Percentiles rank a stretch among this genome's conserved stretches.
Evolutionary conservation across 2,888 invertebrate species (phyloP).

Genomic region (Orchesellides sinensis): DNA sequence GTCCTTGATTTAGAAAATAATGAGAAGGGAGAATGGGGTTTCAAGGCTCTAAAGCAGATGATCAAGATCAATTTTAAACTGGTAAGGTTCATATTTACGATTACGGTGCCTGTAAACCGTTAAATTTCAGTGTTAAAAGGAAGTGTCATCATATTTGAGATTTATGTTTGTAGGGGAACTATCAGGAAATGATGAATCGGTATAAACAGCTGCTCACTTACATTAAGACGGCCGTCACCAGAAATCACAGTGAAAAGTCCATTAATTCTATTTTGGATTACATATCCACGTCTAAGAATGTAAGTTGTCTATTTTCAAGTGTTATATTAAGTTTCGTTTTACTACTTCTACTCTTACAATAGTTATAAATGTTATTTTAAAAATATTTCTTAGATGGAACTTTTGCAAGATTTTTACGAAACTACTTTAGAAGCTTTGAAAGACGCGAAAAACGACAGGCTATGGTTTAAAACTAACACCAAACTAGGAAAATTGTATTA

Average conservation of each 20-base stretch:
- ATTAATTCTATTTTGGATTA: slow-evolving; percentile 99
- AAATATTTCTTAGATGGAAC: slow-evolving; percentile 85
- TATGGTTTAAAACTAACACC: slow-evolving; percentile 99
- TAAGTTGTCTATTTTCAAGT: slow-evolving; percentile 79
- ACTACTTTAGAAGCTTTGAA: slow-evolving; percentile 95
- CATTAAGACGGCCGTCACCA: slow-evolving; percentile 98
- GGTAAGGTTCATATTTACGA: slow-evolving; percentile 79
- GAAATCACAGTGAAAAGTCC: slow-evolving; percentile 99
- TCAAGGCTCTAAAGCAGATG: slow-evolving; percentile 99
- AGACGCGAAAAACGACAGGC: slow-evolving; percentile 98
- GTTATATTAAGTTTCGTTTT: neutral
- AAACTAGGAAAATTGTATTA: slow-evolving; percentile 99
- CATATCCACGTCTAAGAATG: slow-evolving; percentile 99
- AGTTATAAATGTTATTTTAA: too few species aligned
- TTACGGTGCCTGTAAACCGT: too few species aligned
- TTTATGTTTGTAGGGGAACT: slow-evolving; percentile 84
- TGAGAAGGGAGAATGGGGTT: slow-evolving; percentile 99
- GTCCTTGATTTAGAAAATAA: slow-evolving; percentile 97
- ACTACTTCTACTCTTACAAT: too few species aligned
- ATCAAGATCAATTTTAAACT: slow-evolving; percentile 99
- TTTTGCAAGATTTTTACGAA: slow-evolving; percentile 98
- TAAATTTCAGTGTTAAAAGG: neutral
- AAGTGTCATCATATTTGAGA: neutral
- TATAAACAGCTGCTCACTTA: slow-evolving; percentile 98
- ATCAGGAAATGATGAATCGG: slow-evolving; percentile 95